These are phyloP conservation scores for Gastrophysa polygoni DNA, from an alignment of 2,888 invertebrate genomes.

Conservation along the genomic window DNA sequence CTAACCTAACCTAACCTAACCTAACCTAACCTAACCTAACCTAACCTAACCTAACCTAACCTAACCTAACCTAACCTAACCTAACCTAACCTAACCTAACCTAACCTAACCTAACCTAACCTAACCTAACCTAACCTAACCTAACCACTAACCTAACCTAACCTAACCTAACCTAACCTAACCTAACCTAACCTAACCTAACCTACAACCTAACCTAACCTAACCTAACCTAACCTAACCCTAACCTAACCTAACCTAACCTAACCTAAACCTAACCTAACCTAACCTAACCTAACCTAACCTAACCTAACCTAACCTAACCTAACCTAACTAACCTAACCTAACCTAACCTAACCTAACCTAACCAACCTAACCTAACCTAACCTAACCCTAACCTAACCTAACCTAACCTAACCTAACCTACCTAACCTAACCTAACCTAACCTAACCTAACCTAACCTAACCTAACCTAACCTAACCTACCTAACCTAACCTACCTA, in stretches of 20 bases:
- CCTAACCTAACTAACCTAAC: conserved; percentile 1
- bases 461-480: conserved; percentile 12
- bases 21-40: conserved; percentile 4
- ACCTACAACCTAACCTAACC: conserved; percentile 3
- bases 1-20: conserved; percentile 4
- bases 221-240: conserved; percentile 7
- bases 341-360: conserved; percentile 13
- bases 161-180: conserved; percentile 10
- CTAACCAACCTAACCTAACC: background rate
- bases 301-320: background rate
- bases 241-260: conserved; percentile 9
- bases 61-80: conserved; percentile 4
- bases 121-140: background rate
- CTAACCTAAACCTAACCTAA: conserved; percentile 8
- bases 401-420: background rate
- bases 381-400: conserved; percentile 1
- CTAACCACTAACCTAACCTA: conserved; percentile 9
- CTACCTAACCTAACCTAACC: background rate
- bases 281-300: conserved; percentile 5
- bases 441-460: conserved; percentile 14
- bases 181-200: conserved; percentile 15
- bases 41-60: conserved; percentile 4
- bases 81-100: conserved; percentile 4
- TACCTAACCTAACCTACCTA: conserved; percentile 14
- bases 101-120: conserved; percentile 3